Base-by-base conservation (phyloP, 1,140 invertebrate species). In the Sipha flava region DNA sequence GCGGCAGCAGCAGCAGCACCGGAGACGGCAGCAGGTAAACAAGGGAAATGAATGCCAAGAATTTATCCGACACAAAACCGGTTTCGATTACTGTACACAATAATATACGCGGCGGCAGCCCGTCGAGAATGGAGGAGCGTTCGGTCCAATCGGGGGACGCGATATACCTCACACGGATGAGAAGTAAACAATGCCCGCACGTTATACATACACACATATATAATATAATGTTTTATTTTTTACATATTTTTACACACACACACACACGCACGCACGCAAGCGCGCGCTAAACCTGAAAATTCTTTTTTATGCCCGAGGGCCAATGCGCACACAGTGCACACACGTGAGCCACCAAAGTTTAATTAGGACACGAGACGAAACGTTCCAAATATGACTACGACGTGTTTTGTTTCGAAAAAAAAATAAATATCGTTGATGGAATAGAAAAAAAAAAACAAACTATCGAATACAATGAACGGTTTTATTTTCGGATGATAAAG, bases 31-130 rank as follows among this genome's bases (percentile, higher is more conserved):
- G 47, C 52, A 40, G 34, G 73, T 77, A 77, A 77, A 77, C 73
- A 77, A 59, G 73, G 16, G 73, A 43, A 77, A 77, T 77, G 73
- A 77, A 77, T 77, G 73, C 73, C 73, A 77, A 77, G 73, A 77
- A 77, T 77, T 77, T 77, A 34, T 77, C 37, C 34, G 52, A 77
- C 52, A 40, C 34, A 77, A 77, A 77, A 77, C 73, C 73, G 73
- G 73, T 77, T 73, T 77, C 14, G 52, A 59, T 59, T 77, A 77
- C 73, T 43, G 52, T 57, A 73, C 16, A 23, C 10, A 54, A 73
- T 31, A 52, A 47, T 37, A 52, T 16, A 49, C 49, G 47, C 72
- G 23, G 21, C 14, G 34, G 52, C 29, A 6, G 72, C 21, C 21
- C n/a, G 21, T 59, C 34, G 43, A 47, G 40, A 45, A 45, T 47